Evolutionary conservation across 2,888 invertebrate genomes (phyloP).

Genomic region (Amphiduros pacificus): DNA sequence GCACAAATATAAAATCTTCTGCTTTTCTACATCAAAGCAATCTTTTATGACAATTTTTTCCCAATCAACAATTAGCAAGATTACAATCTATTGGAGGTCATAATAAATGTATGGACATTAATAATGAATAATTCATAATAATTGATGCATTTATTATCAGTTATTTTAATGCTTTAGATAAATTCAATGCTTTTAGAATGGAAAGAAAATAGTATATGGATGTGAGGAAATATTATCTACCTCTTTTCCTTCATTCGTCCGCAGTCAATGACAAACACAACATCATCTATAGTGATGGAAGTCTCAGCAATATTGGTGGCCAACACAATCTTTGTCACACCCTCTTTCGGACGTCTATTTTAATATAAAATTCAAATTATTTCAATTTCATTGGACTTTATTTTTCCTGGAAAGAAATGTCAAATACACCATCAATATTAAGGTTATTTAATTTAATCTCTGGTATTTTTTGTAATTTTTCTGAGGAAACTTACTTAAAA

Average conservation of each 20-base stretch:
- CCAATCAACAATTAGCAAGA: too few species aligned
- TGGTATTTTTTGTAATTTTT: neutral
- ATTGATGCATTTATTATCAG: neutral
- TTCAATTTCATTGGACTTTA: neutral
- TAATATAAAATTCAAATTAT: neutral
- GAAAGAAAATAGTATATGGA: too few species aligned
- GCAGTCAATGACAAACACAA: constrained; percentile 86
- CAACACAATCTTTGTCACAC: constrained; percentile 70
- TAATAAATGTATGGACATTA: too few species aligned
- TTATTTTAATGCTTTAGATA: neutral
- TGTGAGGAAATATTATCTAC: constrained; percentile 34
- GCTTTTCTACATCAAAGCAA: too few species aligned
- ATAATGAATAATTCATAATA: neutral
- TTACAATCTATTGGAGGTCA: too few species aligned
- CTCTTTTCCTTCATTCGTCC: constrained; percentile 80
- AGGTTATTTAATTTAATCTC: neutral
- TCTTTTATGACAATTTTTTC: too few species aligned
- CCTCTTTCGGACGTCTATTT: constrained; percentile 63
- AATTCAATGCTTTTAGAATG: too few species aligned
- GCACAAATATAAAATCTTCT: too few species aligned
- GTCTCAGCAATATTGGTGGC: constrained; percentile 95
- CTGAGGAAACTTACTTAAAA: constrained; percentile 68
- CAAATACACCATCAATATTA: too few species aligned
- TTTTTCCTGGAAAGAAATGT: too few species aligned
- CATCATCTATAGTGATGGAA: constrained; percentile 92